These are phyloP conservation scores for Gonatopus flavifemur DNA, from an alignment of 1,140 invertebrate species.

Conservation along the genomic window DNA sequence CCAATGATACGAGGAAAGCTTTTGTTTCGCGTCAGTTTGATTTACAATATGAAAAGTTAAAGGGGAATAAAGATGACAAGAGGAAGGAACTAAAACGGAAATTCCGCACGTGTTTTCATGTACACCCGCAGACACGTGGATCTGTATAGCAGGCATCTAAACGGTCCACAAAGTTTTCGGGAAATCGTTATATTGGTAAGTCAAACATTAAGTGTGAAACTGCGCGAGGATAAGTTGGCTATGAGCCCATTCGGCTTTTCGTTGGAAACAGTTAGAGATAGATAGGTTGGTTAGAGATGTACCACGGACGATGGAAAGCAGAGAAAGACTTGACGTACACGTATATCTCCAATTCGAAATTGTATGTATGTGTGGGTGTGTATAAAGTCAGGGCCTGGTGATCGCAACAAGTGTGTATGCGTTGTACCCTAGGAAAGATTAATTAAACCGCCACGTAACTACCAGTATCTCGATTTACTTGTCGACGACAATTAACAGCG, in stretches of 20 bases:
- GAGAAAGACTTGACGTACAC: neutral
- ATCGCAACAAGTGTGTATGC: constrained; percentile 15
- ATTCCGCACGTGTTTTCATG: neutral
- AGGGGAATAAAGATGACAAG: neutral
- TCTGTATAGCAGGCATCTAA: constrained; percentile 24
- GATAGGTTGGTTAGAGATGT: neutral
- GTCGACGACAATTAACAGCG: constrained; percentile 26
- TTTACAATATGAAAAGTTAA: neutral
- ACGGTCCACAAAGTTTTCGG: constrained; percentile 23
- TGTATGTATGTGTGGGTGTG: neutral
- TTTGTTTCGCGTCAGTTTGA: too few relatives aligned
- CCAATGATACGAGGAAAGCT: too few relatives aligned
- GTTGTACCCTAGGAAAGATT: constrained; percentile 15
- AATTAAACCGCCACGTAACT: constrained; percentile 25
- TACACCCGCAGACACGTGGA: too few relatives aligned
- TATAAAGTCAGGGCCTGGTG: constrained; percentile 4
- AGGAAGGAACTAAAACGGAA: neutral
- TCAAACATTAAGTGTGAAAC: constrained; percentile 23
- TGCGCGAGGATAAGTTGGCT: constrained; percentile 8
- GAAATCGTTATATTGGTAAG: constrained; percentile 24
- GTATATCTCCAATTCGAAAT: too few relatives aligned
- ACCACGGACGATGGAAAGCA: constrained; percentile 1
- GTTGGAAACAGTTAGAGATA: constrained; percentile 6
- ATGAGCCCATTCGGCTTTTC: constrained; percentile 14
- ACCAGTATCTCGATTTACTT: constrained; percentile 16